A percentile compares a stretch with the other conserved stretches of the same genome.
Evolutionary conservation across 1,140 invertebrate species (phyloP).

Genomic region (Habropoda laboriosa): DNA sequence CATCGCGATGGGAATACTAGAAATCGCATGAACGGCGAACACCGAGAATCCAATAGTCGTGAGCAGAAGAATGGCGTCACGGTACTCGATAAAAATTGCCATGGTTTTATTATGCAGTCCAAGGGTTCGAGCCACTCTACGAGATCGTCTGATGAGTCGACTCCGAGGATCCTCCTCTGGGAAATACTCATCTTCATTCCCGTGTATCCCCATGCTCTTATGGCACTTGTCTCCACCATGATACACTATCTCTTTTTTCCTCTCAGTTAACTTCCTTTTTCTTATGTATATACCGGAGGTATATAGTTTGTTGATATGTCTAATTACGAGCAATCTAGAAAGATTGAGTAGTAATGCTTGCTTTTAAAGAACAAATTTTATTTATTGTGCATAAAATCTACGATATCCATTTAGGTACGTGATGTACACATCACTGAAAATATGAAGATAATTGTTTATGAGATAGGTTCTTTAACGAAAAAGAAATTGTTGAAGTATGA

Average conservation of each 20-base stretch:
- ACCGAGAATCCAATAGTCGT: slow-evolving; percentile 35
- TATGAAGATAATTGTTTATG: too few species aligned
- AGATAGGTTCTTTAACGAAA: too few species aligned
- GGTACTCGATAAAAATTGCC: slow-evolving; percentile 66
- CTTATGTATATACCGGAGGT: too few species aligned
- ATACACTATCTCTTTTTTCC: slow-evolving; percentile 30
- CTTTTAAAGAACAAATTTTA: too few species aligned
- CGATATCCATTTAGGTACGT: too few species aligned
- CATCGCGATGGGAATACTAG: slow-evolving; percentile 59
- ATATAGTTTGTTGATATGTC: too few species aligned
- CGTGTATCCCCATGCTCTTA: slow-evolving; percentile 13
- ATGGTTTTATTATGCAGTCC: slow-evolving; percentile 73
- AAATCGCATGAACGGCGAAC: slow-evolving; percentile 48
- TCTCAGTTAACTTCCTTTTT: slow-evolving; percentile 1
- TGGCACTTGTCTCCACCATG: slow-evolving; percentile 28
- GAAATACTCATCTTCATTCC: slow-evolving; percentile 71
- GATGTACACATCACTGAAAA: too few species aligned
- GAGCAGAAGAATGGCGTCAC: slow-evolving; percentile 55
- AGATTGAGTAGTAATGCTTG: too few species aligned
- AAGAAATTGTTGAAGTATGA: too few species aligned
- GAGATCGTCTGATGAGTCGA: slow-evolving; percentile 70
- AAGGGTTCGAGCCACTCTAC: slow-evolving; percentile 54
- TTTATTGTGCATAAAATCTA: too few species aligned
- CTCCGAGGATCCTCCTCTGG: slow-evolving; percentile 68
- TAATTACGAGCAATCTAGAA: neutral